Conservation (phyloP, 53 echinoderm and acorn worm species). For the Echinometra lucunter region DNA sequence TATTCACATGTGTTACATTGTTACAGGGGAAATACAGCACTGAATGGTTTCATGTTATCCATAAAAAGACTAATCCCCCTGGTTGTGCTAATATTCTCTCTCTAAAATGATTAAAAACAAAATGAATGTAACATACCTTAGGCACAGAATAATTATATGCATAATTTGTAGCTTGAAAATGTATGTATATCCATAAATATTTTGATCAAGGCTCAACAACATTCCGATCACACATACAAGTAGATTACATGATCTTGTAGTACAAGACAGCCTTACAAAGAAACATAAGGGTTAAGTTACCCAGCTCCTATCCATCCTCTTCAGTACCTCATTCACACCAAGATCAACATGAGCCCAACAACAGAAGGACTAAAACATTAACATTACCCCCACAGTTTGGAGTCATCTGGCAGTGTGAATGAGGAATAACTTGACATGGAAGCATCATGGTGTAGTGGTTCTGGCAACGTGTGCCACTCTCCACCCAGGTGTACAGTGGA, state of each 20-base stretch:
- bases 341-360: not conserved
- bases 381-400: no score
- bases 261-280: not conserved
- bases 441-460: no score
- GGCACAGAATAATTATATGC: not conserved
- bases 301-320: not conserved
- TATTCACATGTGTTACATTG: not conserved
- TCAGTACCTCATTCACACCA: not conserved
- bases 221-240: not conserved
- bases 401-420: no score
- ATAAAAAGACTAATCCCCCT: not conserved
- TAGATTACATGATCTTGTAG: not conserved
- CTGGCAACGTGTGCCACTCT: no score
- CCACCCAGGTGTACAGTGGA: no score
- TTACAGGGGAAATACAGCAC: not conserved
- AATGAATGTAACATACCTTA: not conserved
- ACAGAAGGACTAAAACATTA: not conserved
- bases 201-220: not conserved
- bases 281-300: no score
- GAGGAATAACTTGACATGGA: no score
- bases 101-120: not conserved
- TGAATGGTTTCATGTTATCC: not conserved
- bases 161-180: not conserved
- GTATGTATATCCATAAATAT: not conserved
- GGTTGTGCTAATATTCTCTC: not conserved